A percentile compares a stretch with the other conserved stretches of the same genome.
phyloP scores from a whole-genome alignment of 2,797 vertebrate genomes.

The Xiphorhynchus erythropygius region DNA sequence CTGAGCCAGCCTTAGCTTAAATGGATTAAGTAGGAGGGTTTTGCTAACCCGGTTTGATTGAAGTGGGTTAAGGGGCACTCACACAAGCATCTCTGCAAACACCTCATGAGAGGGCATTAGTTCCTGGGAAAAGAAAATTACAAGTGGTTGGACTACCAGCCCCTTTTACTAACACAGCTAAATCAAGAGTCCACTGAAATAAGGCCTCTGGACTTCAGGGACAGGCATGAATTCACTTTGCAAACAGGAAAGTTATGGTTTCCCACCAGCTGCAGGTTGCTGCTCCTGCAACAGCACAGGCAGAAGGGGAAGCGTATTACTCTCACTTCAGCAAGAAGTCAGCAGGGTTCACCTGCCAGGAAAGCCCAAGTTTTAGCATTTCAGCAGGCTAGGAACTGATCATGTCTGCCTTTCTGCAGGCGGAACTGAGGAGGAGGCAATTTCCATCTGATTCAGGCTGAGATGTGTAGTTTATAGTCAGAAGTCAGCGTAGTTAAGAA shows the following conservation, averaged over 20 bases:
- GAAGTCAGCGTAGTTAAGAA: background rate
- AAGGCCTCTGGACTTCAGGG: accelerated
- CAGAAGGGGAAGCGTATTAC: background rate
- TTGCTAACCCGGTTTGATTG: conserved; percentile 29
- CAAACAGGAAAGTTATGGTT: background rate
- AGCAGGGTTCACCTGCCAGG: background rate
- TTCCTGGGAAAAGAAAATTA: background rate
- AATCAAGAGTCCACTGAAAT: background rate
- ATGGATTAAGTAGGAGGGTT: conserved; percentile 51
- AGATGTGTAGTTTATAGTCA: background rate
- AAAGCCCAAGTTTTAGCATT: background rate
- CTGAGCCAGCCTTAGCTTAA: conserved; percentile 30
- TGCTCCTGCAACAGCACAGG: background rate
- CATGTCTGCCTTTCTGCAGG: background rate
- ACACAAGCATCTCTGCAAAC: background rate
- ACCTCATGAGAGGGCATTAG: background rate
- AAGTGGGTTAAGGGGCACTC: conserved; percentile 35
- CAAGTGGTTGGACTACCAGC: background rate
- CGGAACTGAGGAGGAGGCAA: background rate
- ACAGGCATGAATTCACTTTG: background rate
- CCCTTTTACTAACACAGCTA: background rate
- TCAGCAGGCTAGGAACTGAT: background rate
- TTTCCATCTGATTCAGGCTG: background rate
- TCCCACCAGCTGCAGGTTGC: background rate
- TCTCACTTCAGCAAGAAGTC: background rate